Evolutionary conservation across 35 echinoderm and acorn worm genomes (phyloP).

Genomic region (Strongylocentrotus purpuratus): DNA sequence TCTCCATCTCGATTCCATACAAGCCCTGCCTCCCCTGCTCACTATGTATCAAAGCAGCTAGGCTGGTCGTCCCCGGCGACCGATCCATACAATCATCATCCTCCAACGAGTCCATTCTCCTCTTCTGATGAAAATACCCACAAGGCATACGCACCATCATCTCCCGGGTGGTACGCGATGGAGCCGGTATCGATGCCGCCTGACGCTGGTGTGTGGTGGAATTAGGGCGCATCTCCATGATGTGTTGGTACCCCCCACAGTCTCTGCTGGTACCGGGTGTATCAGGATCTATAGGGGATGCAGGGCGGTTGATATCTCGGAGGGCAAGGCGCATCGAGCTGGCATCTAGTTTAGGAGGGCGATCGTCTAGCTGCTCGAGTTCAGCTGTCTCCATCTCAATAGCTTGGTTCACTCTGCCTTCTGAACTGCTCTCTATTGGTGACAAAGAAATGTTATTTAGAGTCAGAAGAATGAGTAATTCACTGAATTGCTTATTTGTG

Average conservation of each 20-base stretch:
- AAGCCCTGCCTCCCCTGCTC: not conserved
- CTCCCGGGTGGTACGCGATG: not conserved
- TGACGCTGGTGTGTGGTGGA: not conserved
- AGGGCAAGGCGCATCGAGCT: constrained; percentile 34
- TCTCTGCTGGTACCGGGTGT: not conserved
- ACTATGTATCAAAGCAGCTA: constrained; percentile 37
- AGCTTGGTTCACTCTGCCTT: not conserved
- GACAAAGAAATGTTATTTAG: too few relatives aligned
- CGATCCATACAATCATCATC: constrained; percentile 23
- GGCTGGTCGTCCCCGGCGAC: constrained; percentile 29
- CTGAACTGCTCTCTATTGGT: not conserved
- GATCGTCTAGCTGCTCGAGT: not conserved
- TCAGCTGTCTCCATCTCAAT: constrained; percentile 33
- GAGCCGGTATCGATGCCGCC: not conserved
- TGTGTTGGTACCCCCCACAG: not conserved
- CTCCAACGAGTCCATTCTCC: constrained; percentile 37
- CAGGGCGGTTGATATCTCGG: constrained; percentile 35
- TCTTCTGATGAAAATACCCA: constrained; percentile 34
- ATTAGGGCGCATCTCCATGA: constrained; percentile 28
- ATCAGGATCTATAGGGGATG: constrained; percentile 14
- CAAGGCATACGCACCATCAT: constrained; percentile 27
- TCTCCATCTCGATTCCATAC: constrained; percentile 21
- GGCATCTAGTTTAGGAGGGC: constrained; percentile 34
- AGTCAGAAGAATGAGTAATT: too few relatives aligned
- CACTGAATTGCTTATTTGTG: not conserved